Conservation (phyloP, 2,888 invertebrate species). For the Acronicta aceris region DNA sequence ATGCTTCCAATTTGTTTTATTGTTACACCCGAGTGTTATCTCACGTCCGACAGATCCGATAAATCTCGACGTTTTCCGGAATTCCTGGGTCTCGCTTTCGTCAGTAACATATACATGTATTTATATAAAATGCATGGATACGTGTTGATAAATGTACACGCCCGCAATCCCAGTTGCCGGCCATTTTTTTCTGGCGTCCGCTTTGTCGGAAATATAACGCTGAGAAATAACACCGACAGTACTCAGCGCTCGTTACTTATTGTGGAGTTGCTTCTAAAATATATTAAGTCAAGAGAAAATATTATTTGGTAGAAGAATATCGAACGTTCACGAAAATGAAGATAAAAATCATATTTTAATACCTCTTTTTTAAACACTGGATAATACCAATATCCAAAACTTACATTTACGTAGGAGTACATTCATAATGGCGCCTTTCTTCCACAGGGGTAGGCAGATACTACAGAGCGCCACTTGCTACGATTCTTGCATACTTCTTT, state of each 20-base stretch:
- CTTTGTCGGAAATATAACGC: conserved; percentile 49
- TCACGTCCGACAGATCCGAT: conserved; percentile 24
- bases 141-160: conserved; percentile 56
- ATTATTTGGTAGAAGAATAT: too few relatives aligned
- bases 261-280: conserved; percentile 37
- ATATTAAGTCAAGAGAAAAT: conserved; percentile 6
- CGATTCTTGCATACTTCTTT: too few relatives aligned
- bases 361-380: too few relatives aligned
- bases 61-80: conserved; percentile 28
- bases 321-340: too few relatives aligned
- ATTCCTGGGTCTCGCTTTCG: conserved; percentile 20
- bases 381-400: too few relatives aligned
- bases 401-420: too few relatives aligned
- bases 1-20: conserved; percentile 30
- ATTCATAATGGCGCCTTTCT: too few relatives aligned
- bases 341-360: too few relatives aligned
- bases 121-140: conserved; percentile 45
- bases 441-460: too few relatives aligned
- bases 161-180: conserved; percentile 44
- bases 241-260: conserved; percentile 42
- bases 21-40: conserved; percentile 17
- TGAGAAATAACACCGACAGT: conserved; percentile 49
- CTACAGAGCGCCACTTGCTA: too few relatives aligned
- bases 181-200: conserved; percentile 53
- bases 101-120: conserved; percentile 33